phyloP scores from a whole-genome alignment of 2,888 invertebrate species.

The Cheilosia scutellata region DNA sequence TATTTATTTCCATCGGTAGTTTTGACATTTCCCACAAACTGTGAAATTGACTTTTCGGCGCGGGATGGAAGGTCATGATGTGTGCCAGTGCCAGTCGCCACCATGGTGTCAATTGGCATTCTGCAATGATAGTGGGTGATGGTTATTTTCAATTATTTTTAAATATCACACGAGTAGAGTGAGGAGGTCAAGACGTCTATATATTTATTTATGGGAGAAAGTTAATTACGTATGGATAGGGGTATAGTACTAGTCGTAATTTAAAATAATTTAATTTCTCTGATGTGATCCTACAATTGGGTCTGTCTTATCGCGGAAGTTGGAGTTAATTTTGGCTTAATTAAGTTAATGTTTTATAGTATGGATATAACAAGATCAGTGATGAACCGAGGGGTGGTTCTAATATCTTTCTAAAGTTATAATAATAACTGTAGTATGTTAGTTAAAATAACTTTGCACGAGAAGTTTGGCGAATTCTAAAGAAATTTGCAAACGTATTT shows the following conservation, averaged over 20 bases:
- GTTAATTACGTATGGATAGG: conserved; percentile 63
- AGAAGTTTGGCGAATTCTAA: too few relatives aligned
- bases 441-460: too few relatives aligned
- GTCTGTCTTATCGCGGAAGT: conserved; percentile 31
- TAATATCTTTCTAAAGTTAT: too few relatives aligned
- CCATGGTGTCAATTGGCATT: conserved; percentile 68
- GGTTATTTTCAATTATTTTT: conserved; percentile 64
- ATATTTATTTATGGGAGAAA: conserved; percentile 56
- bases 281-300: conserved; percentile 7
- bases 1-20: conserved; percentile 61
- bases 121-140: conserved; percentile 63
- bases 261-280: conserved; percentile 45
- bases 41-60: conserved; percentile 53
- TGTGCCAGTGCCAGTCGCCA: conserved; percentile 45
- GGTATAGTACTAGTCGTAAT: conserved; percentile 24
- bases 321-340: too few relatives aligned
- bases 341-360: neutral
- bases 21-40: conserved; percentile 70
- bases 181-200: conserved; percentile 47
- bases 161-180: conserved; percentile 34
- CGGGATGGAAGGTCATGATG: conserved; percentile 33
- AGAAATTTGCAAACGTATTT: too few relatives aligned
- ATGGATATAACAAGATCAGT: too few relatives aligned
- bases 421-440: too few relatives aligned
- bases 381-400: too few relatives aligned